Evolutionary conservation across 2,888 invertebrate genomes (phyloP), one percentile per base, ranked within the genome.

Genomic region (Tolmerus cingulatus): DNA sequence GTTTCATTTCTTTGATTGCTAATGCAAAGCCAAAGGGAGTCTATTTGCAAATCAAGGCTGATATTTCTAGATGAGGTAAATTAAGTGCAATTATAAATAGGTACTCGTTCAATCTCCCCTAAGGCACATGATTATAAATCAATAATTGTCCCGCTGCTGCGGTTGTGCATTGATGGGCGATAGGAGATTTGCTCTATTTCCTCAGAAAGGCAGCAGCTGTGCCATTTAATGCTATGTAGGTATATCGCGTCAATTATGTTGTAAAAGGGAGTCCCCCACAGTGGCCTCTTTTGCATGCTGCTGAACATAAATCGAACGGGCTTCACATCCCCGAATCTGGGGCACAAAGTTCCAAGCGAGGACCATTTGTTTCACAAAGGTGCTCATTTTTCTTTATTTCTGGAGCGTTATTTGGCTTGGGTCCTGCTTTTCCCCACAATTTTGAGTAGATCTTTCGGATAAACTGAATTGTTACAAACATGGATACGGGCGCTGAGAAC

Each of bases 1-100:
- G 7, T 51, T 19, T n/a, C 51, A 16, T 51, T 51, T 51, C 91
- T 90, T 93, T 74, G 51, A 51, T 51, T 51, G 16, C 46, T 14
- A 46, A 5, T 46, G 16, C 51, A n/a, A 51, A 51, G 51, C 7
- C n/a, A n/a, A 51, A 51, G 51, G 51, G 51, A 51, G n/a, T 5
- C 51, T 8, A 51, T 51, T n/a, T n/a, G 51, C 16, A 51, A 51
- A 51, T 51, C n/a, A 51, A 51, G n/a, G 51, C 51, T 51, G 19
- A 51, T 51, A 51, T n/a, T 51, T n/a, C 51, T n/a, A 51, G 51
- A 19, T 51, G 51, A 7, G n/a, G n/a, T n/a, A 51, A 51, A 51
- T 51, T 51, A 51, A 51, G 51, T 66, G 66, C 12, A 66, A 66
- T 66, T 66, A 66, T 66, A 27, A 66, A 66, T 66, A n/a, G n/a